A percentile compares a stretch with the other conserved stretches of the same genome.
These are phyloP conservation scores for Semaprochilodus insignis DNA, from an alignment of 2,797 vertebrate species.

Conservation along the genomic window DNA sequence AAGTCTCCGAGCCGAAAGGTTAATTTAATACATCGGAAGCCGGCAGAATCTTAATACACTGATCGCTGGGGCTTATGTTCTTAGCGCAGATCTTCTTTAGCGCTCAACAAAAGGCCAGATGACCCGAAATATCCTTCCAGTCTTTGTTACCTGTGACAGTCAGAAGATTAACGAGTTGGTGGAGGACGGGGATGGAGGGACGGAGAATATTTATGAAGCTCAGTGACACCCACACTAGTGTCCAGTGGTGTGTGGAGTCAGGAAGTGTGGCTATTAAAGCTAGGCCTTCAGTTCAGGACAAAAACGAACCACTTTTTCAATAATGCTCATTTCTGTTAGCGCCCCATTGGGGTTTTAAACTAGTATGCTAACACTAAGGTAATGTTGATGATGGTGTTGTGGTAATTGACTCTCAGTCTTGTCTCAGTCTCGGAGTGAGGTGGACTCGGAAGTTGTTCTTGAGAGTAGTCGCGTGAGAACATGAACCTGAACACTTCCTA, in stretches of 20 bases:
- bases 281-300: too few relatives aligned
- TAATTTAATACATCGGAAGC: slow-evolving; percentile 2
- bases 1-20: background rate
- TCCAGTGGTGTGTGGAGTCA: background rate
- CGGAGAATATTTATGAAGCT: background rate
- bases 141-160: slow-evolving; percentile 1
- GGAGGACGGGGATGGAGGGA: background rate
- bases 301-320: too few relatives aligned
- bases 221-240: background rate
- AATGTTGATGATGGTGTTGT: too few relatives aligned
- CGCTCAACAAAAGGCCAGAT: background rate
- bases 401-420: too few relatives aligned
- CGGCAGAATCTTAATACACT: background rate
- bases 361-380: too few relatives aligned
- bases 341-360: too few relatives aligned
- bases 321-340: too few relatives aligned
- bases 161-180: background rate
- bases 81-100: background rate
- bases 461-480: too few relatives aligned
- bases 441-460: too few relatives aligned
- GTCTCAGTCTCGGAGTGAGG: too few relatives aligned
- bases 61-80: background rate
- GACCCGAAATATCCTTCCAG: background rate
- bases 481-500: too few relatives aligned
- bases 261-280: too few relatives aligned